Evolutionary conservation across 2,113 vertebrate genomes (phyloP).

Genomic region (Columba livia): DNA sequence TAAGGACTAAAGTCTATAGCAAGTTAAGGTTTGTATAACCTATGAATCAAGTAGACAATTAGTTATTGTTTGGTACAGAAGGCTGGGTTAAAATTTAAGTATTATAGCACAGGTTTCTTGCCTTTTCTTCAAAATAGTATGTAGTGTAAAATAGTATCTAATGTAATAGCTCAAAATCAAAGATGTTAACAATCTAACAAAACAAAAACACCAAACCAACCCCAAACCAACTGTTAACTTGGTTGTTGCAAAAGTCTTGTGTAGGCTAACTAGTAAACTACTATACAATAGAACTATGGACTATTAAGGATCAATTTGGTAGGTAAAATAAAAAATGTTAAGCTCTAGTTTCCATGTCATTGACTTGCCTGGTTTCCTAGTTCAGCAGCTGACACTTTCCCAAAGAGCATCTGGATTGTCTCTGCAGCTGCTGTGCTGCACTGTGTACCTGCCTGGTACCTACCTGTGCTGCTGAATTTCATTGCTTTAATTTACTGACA

Average conservation of each 20-base stretch:
- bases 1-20: neutral
- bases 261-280: neutral
- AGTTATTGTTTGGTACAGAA: neutral
- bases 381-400: neutral
- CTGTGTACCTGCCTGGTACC: neutral
- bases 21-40: constrained; percentile 37
- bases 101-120: neutral
- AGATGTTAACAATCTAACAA: constrained; percentile 15
- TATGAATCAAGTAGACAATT: neutral
- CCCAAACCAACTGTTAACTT: neutral
- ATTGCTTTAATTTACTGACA: neutral
- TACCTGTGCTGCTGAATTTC: neutral
- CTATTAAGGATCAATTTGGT: neutral
- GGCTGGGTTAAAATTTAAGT: neutral
- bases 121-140: constrained; percentile 2
- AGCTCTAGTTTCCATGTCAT: neutral
- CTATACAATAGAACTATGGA: neutral
- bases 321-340: neutral
- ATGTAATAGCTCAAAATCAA: neutral
- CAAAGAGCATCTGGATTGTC: neutral
- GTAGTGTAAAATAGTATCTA: constrained; percentile 15
- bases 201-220: neutral
- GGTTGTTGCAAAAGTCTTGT: constrained; percentile 7
- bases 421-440: neutral
- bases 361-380: neutral